These are phyloP conservation scores for Trididemnum clinides DNA, from an alignment of 23 tunicate genomes.

Conservation along the genomic window DNA sequence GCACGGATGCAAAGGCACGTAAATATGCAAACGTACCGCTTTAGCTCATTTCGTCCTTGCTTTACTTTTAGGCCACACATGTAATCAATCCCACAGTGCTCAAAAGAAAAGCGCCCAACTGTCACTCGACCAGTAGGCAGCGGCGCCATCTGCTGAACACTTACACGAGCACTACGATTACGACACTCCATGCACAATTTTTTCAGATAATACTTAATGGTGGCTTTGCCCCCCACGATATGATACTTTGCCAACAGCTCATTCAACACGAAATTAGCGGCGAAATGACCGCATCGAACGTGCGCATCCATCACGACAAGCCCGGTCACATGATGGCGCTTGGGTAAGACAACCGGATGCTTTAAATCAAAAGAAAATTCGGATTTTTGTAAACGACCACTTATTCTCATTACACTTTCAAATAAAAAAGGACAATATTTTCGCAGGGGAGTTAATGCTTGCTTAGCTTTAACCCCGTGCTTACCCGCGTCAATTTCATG, in stretches of 20 bases:
- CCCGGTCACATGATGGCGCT: neutral
- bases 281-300: neutral
- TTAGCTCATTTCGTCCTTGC: no score
- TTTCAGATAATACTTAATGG: neutral
- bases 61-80: no score
- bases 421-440: neutral
- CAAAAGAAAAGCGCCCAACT: no score
- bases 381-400: neutral
- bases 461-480: neutral
- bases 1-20: no score
- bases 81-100: no score
- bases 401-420: neutral
- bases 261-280: constrained; percentile 2
- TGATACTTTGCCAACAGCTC: neutral
- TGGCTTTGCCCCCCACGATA: no score
- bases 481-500: neutral
- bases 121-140: no score
- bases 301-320: neutral
- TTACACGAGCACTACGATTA: no score
- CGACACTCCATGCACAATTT: no score
- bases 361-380: neutral
- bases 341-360: neutral
- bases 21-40: no score
- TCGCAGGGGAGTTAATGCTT: neutral
- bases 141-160: no score